These are phyloP conservation scores for Sardina pilchardus DNA, from an alignment of 2,113 vertebrate species.

Conservation along the genomic window DNA sequence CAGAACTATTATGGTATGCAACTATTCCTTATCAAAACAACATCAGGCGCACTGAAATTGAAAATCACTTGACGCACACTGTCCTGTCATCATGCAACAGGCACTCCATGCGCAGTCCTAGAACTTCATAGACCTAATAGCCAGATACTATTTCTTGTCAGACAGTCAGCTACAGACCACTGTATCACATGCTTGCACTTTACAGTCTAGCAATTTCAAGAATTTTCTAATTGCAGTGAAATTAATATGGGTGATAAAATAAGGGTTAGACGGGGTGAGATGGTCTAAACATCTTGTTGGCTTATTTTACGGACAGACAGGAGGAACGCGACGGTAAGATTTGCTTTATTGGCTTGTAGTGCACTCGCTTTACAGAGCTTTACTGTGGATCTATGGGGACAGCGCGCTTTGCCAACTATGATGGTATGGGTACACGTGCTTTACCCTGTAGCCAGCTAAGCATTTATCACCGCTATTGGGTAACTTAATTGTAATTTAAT, in stretches of 20 bases:
- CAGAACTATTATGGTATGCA: no score
- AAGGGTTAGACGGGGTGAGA: no score
- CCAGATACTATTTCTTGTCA: not conserved
- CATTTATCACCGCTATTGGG: not conserved
- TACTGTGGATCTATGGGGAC: not conserved
- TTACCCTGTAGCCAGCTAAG: not conserved
- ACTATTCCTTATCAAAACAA: no score
- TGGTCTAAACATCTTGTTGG: no score
- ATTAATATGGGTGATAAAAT: no score
- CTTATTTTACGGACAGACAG: no score
- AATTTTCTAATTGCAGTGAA: no score
- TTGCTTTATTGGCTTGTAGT: not conserved
- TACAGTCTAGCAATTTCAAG: no score
- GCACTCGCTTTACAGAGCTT: not conserved
- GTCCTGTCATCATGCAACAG: not conserved
- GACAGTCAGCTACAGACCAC: not conserved
- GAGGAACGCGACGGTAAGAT: not conserved
- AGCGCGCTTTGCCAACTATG: not conserved
- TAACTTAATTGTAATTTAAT: conserved; percentile 13
- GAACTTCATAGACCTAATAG: not conserved
- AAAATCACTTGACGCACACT: no score
- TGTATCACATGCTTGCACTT: no score
- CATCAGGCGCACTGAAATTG: no score
- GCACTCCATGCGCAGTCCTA: not conserved
- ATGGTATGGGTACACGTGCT: conserved; percentile 2